Percentiles rank a stretch among this genome's conserved stretches.
Evolutionary conservation across 2,113 vertebrate species (phyloP).

Genomic region (Amphiprion percula): DNA sequence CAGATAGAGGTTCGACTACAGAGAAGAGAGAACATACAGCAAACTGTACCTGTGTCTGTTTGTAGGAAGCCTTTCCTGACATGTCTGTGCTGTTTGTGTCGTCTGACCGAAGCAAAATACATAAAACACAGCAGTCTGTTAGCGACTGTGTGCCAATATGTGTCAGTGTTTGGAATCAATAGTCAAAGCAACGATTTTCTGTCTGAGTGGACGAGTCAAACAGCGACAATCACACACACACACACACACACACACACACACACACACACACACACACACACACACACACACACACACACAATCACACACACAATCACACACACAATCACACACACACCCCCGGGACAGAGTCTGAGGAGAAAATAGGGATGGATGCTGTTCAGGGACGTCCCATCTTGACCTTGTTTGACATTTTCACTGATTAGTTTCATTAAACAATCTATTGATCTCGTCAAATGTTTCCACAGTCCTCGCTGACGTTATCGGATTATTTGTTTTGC

Average conservation of each 20-base stretch:
- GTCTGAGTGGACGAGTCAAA: conserved; percentile 40
- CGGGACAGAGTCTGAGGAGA: not conserved
- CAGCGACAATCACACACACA: not conserved
- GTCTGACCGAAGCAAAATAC: not conserved
- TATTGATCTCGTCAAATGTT: too few species aligned
- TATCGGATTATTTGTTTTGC: too few species aligned
- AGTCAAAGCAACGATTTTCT: conserved; percentile 57
- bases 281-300: not conserved
- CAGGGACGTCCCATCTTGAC: not conserved
- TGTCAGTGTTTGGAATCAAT: conserved; percentile 48
- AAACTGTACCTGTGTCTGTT: conserved; percentile 30
- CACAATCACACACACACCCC: not conserved
- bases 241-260: not conserved
- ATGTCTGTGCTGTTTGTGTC: not conserved
- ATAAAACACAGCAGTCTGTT: not conserved
- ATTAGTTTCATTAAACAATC: not conserved
- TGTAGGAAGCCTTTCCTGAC: not conserved
- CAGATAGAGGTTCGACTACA: not conserved
- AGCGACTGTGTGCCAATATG: not conserved
- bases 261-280: not conserved
- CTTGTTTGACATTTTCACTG: not conserved
- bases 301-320: not conserved
- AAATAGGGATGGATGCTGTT: not conserved
- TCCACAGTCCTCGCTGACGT: too few species aligned
- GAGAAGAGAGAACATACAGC: not conserved